Percentiles rank a stretch among this genome's conserved stretches.
phyloP scores from a whole-genome alignment of 2,888 invertebrate species.

The Brenthis daphne region DNA sequence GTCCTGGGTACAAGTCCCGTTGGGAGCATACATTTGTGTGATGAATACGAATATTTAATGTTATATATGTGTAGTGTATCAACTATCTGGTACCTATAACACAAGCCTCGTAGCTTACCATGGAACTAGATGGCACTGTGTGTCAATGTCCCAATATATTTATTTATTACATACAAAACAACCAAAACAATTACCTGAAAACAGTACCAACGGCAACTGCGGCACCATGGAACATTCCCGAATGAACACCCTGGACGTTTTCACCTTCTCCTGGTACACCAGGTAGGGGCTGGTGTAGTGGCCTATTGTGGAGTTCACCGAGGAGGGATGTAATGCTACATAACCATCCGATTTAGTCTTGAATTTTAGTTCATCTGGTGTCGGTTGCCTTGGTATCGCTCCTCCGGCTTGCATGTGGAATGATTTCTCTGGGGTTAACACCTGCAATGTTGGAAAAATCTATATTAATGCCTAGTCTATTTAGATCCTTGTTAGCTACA shows the following conservation, averaged over 20 bases:
- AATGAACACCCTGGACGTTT: slow-evolving; percentile 89
- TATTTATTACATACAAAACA: too few relatives aligned
- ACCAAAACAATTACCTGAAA: slow-evolving; percentile 68
- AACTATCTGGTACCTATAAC: too few relatives aligned
- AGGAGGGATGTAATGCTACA: slow-evolving; percentile 89
- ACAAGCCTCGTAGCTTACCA: too few relatives aligned
- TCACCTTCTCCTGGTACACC: slow-evolving; percentile 92
- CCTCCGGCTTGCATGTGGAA: slow-evolving; percentile 88
- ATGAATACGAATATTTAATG: too few relatives aligned
- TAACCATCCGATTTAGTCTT: slow-evolving; percentile 88
- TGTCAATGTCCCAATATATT: too few relatives aligned
- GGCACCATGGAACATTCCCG: slow-evolving; percentile 92
- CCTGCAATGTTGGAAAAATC: slow-evolving; percentile 43
- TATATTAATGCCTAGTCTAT: too few relatives aligned
- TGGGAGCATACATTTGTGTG: too few relatives aligned
- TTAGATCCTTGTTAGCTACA: too few relatives aligned
- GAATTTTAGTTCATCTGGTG: slow-evolving; percentile 87
- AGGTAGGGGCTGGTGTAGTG: slow-evolving; percentile 88
- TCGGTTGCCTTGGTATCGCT: slow-evolving; percentile 87
- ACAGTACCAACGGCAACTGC: slow-evolving; percentile 86
- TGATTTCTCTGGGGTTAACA: slow-evolving; percentile 89
- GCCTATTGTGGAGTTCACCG: slow-evolving; percentile 85
- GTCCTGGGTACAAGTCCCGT: too few relatives aligned
- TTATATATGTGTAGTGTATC: too few relatives aligned
- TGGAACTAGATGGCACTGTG: too few relatives aligned